phyloP scores from a whole-genome alignment of 2,797 vertebrate species.

The Lerista edwardsae region DNA sequence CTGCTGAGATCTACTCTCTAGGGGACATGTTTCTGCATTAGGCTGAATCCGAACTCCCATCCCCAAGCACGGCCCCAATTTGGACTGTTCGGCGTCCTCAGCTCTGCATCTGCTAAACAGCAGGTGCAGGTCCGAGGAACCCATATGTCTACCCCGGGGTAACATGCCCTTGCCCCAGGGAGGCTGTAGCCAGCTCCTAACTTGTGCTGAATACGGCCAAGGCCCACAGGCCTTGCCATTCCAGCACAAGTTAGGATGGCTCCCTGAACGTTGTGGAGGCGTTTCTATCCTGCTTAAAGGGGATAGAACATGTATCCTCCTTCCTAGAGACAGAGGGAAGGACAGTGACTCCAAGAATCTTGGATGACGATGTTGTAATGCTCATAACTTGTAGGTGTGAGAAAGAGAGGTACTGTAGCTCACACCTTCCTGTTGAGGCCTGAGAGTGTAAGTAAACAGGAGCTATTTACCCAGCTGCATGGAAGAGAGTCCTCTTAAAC shows the following conservation, averaged over 20 bases:
- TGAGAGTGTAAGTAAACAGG: constrained; percentile 14
- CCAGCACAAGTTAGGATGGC: no score
- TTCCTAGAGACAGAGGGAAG: neutral
- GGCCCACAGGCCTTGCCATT: no score
- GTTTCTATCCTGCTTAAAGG: neutral
- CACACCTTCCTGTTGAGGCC: neutral
- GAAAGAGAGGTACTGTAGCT: neutral
- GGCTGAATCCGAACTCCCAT: no score
- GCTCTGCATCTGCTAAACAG: no score
- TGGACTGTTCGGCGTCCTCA: no score
- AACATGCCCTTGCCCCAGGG: no score
- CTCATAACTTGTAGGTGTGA: neutral
- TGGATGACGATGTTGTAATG: neutral
- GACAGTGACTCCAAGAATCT: neutral
- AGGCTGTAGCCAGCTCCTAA: no score
- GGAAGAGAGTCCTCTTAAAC: neutral
- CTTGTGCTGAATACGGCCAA: no score
- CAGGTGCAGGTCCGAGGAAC: no score
- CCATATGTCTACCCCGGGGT: no score
- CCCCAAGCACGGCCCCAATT: no score
- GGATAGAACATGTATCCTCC: neutral
- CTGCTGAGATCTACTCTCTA: neutral
- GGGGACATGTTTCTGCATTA: neutral
- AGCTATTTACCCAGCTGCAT: constrained; percentile 22
- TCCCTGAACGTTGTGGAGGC: no score